Base-by-base conservation (phyloP, 2,888 invertebrate species). In the Ennomos fuscantarius region DNA sequence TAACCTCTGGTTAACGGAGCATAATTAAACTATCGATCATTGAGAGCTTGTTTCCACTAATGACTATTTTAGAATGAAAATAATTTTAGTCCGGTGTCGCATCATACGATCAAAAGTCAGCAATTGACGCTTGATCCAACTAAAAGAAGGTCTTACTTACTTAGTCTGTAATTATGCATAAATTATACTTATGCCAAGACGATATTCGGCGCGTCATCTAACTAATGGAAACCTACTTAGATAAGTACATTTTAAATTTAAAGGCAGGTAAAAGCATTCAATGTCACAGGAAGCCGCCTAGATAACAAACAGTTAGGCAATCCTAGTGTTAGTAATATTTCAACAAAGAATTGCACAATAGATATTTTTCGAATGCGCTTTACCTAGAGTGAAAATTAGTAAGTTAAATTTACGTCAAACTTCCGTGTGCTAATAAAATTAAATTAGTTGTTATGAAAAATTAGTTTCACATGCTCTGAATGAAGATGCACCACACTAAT, bases 21-120 rank as follows among this genome's bases (percentile, higher is more conserved):
- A 65, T 73, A 72, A 79, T 79, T 76, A 77, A 75, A 63, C 74
- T 70, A 76, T 77, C 71, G 71, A 76, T 79, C 78, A 60, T 49
- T 55, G 42, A 52, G 39, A 43, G 51, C 37, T 42, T 33, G 51
- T 46, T 51, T n/a, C 9, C 43, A 52, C 47, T 41, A 39, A 24
- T 24, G 24, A 24, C 24, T 24, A 24, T 6, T 24, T 24, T 24
- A 24, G 24, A 15, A 3, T 24, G 24, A 24, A 24, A 24, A 24
- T 24, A 24, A 6, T 24, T 24, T 24, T 24, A 6, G 6, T 24
- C 24, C 6, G 24, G 24, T 5, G 24, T 24, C 24, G 6, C 24
- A 5, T 6, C 6, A 24, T 15, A 2, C 15, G 15, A 2, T 1
- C 15, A 3, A 24, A 1, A 15, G 15, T 15, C 15, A 15, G 15